phyloP scores from a whole-genome alignment of 1,140 invertebrate genomes.

The Trachymyrmex cornetzi region DNA sequence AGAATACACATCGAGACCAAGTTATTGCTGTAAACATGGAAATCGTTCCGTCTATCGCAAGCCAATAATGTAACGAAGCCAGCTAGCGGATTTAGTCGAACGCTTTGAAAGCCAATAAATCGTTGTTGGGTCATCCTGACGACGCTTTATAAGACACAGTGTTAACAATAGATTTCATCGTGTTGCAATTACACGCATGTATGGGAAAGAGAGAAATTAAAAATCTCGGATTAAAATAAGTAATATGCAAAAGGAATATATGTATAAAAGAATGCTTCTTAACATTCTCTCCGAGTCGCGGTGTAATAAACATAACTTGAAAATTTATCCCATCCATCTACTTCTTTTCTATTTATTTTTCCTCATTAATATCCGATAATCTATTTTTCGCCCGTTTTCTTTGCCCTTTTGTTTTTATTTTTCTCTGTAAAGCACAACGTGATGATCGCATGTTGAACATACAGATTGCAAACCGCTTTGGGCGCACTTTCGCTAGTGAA shows the following conservation, averaged over 20 bases:
- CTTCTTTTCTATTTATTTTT: neutral
- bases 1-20: slow-evolving; percentile 38
- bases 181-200: neutral
- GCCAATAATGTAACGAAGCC: slow-evolving; percentile 80
- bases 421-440: slow-evolving; percentile 4
- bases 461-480: slow-evolving; percentile 56
- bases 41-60: slow-evolving; percentile 80
- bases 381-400: slow-evolving; percentile 11
- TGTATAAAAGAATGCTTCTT: neutral
- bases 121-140: slow-evolving; percentile 84
- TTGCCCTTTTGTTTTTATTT: neutral
- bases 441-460: slow-evolving; percentile 48
- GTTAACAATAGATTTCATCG: slow-evolving; percentile 58
- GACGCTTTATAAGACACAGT: slow-evolving; percentile 78
- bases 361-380: slow-evolving; percentile 41
- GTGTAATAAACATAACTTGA: slow-evolving; percentile 12
- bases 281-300: neutral
- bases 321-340: slow-evolving; percentile 11
- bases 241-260: neutral
- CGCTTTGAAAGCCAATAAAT: slow-evolving; percentile 86
- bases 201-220: neutral
- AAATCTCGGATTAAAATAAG: slow-evolving; percentile 7
- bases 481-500: slow-evolving; percentile 56
- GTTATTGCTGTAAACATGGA: slow-evolving; percentile 65
- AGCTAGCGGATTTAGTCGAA: slow-evolving; percentile 81